Percentiles rank a stretch among this genome's conserved stretches.
phyloP scores from a whole-genome alignment of 2,888 invertebrate species.

The Ctena decussata region DNA sequence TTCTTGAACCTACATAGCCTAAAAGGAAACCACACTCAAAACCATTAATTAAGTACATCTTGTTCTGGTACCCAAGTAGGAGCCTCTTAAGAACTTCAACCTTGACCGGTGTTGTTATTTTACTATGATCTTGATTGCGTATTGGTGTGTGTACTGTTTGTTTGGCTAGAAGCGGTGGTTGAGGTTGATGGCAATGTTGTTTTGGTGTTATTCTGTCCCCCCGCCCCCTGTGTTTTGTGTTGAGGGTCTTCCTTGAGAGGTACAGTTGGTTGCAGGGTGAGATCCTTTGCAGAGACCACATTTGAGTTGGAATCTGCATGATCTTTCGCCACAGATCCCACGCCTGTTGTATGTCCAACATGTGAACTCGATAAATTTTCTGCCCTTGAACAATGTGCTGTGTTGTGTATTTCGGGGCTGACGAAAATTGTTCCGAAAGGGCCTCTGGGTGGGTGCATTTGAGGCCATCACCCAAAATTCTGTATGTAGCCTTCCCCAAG shows the following conservation, averaged over 20 bases:
- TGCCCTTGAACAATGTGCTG: no score
- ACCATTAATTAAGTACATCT: slow-evolving; percentile 13
- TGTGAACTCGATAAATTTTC: slow-evolving; percentile 7
- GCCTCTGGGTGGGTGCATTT: background rate
- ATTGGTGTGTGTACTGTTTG: no score
- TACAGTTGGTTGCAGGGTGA: slow-evolving; percentile 17
- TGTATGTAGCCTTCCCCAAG: slow-evolving; percentile 17
- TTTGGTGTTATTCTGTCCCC: no score
- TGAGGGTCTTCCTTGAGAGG: background rate
- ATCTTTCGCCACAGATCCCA: background rate
- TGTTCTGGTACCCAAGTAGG: background rate
- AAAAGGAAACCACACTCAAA: slow-evolving; percentile 21
- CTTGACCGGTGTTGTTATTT: background rate
- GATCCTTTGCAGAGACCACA: slow-evolving; percentile 28
- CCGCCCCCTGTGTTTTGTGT: background rate
- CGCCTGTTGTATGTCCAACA: slow-evolving; percentile 36
- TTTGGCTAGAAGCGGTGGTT: no score
- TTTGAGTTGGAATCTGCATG: slow-evolving; percentile 19
- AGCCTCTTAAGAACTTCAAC: background rate
- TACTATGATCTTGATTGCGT: background rate
- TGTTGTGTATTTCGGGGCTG: background rate
- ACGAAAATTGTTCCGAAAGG: background rate
- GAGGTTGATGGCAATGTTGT: no score
- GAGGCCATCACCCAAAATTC: slow-evolving; percentile 27
- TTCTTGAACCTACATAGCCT: slow-evolving; percentile 10